Percentiles rank a stretch among this genome's conserved stretches.
Conservation (phyloP, 1,140 invertebrate genomes). For the Drosophila pruinosa region DNA sequence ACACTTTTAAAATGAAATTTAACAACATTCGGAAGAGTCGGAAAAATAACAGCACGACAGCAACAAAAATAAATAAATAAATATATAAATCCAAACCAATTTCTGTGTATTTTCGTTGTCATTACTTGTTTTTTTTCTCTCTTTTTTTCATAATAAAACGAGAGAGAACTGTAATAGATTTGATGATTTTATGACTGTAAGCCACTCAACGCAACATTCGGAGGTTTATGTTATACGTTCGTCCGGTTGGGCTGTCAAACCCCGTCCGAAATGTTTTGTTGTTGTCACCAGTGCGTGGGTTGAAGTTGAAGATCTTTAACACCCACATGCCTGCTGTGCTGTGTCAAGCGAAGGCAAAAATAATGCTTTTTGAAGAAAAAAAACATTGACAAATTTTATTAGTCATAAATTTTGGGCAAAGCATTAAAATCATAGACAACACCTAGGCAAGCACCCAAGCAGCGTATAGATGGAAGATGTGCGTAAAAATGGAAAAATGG, state of each 20-base stretch:
- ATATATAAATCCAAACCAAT: conserved; percentile 21
- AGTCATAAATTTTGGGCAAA: conserved; percentile 68
- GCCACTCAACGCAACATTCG: conserved; percentile 55
- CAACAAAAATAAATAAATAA: not conserved
- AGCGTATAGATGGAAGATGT: not conserved
- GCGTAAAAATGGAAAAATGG: not conserved
- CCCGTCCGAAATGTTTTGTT: conserved; percentile 23
- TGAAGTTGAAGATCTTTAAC: conserved; percentile 48
- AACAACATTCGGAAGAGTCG: conserved; percentile 18
- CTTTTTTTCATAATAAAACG: conserved; percentile 24
- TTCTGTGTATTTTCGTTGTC: not conserved
- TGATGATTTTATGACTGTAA: conserved; percentile 70
- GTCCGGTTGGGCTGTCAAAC: conserved; percentile 30
- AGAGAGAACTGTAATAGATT: conserved; percentile 63
- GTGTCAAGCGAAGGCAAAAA: not conserved
- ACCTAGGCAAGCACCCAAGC: conserved; percentile 33
- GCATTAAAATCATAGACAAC: conserved; percentile 59
- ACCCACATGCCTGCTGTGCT: conserved; percentile 55
- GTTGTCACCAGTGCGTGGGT: conserved; percentile 49
- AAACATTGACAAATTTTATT: conserved; percentile 72
- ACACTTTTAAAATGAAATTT: conserved; percentile 24
- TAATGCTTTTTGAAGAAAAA: conserved; percentile 20
- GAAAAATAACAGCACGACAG: conserved; percentile 10
- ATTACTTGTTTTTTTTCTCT: not conserved
- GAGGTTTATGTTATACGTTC: conserved; percentile 26